These are phyloP conservation scores for Suricata suricatta DNA, from an alignment of 2,113 vertebrate genomes.

Conservation along the genomic window DNA sequence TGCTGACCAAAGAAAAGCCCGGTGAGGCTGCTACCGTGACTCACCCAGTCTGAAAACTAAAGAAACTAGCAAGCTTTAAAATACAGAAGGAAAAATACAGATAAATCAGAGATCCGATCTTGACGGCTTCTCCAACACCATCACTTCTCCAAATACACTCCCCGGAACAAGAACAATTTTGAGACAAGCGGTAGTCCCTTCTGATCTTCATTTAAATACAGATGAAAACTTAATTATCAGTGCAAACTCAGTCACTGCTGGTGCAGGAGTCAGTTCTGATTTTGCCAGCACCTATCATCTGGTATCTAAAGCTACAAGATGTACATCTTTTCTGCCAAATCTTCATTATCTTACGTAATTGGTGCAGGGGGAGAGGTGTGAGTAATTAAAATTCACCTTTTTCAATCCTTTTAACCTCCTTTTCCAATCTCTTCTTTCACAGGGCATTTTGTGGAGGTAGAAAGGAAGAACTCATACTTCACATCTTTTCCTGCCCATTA, in stretches of 20 bases:
- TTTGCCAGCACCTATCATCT: neutral
- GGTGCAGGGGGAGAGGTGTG: neutral
- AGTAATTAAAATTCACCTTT: constrained; percentile 50
- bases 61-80: neutral
- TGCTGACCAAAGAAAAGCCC: neutral
- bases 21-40: neutral
- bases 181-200: neutral
- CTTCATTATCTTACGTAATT: constrained; percentile 21
- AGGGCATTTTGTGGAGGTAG: neutral
- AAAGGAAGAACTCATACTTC: constrained; percentile 12
- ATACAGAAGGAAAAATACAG: neutral
- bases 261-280: neutral
- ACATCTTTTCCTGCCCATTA: constrained; percentile 1
- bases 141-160: neutral
- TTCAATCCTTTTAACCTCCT: neutral
- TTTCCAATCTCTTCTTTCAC: constrained; percentile 16
- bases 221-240: constrained; percentile 48
- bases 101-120: neutral
- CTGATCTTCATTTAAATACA: constrained; percentile 37
- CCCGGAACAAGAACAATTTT: neutral
- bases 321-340: constrained; percentile 23
- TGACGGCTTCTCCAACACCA: neutral
- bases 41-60: neutral
- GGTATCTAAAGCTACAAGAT: neutral
- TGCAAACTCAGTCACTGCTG: neutral